Base-by-base conservation (phyloP, 2,888 invertebrate species). In the Chrysolina americana region DNA sequence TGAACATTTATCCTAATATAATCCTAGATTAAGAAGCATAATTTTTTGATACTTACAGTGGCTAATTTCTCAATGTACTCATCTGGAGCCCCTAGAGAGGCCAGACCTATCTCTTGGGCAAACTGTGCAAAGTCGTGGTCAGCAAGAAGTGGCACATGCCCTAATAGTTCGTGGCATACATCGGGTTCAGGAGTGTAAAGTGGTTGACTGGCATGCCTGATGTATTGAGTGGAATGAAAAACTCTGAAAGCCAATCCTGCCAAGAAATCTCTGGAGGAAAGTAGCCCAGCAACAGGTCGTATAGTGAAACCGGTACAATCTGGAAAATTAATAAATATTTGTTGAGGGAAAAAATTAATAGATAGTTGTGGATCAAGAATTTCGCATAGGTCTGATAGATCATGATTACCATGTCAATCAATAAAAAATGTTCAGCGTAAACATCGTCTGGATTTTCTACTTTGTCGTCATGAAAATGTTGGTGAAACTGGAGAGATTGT, bases 111-210 rank as follows among this genome's bases (percentile, higher is more conserved):
- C 89, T 98, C 97, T 87, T 99, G 99, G 0, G 97, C 96, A 87
- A 98, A 98, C 87, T 98, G 96, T 0, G 99, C 99, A 87, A 99
- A 98, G 1, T 94, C 93, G 0, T 97, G 97, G 88, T 99, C 98
- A 0, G 98, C 98, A 83, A 99, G 95, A 70, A 99, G 91, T 0
- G 99, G 99, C 8, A 95, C 98, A 87, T 99, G 99, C 0, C 99
- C 99, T 36, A 99, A 89, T 10, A 99, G 90, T 87, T 99, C 99
- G 86, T 99, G 99, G 85, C 98, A 97, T 1, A 97, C 94, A 86
- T 98, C 98, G 59, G 99, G 99, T 88, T 99, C 99, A 0, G 99
- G 99, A 0, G 99, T 99, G 89, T 99, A 99, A 83, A 98, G 93
- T 0, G 99, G 99, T 80, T 92, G 92, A 79, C 97, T 98, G 77